Base-by-base conservation (phyloP, 2,797 vertebrate species). In the Acanthornis magna region DNA sequence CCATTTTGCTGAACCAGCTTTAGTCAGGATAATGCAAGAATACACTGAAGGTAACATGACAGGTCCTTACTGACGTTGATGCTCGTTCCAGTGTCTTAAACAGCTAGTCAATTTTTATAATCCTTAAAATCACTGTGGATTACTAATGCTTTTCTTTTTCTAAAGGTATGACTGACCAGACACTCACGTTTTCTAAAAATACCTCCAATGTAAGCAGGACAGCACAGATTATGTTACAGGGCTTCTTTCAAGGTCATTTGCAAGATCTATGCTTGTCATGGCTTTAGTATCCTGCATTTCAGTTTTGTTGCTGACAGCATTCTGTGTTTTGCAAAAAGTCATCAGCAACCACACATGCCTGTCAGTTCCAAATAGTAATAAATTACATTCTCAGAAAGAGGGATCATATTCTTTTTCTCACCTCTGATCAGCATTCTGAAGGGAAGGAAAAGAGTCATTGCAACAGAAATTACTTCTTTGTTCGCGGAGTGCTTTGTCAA, bases 101-200 rank as follows among this genome's bases (percentile, higher is more conserved):
- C 71, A 43, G 45, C 89, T 65, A 16, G 80, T 55, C 53, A 74
- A 47, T 54, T 75, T 87, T 89, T 66, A 57, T 54, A 93, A 92
- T 91, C 84, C 91, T 91, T 74, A 85, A 93, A 94, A 78, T 62
- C 89, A 81, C 51, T 12, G 50, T 68, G 70, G 88, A 88, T 94
- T 91, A 85, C 51, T 84, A 81, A 92, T 42, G 65, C 51, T 78
- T 91, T 91, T 74, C 61, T 91, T 93, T 58, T 53, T 16, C 53
- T 81, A 87, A 89, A 85, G 88, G 74, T 9, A 1, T 0, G 0
- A 77, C 50, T 65, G 83, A 82, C 71, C 67, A 89, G 76, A 26
- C 55, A 62, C 29, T 68, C 22, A 2, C 1, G 2, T 86, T 77
- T 95, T 89, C 94, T 90, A 93, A 85, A 95, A 92, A 85, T 76